Conservation (phyloP, 2,888 invertebrate species). For the Apodemia duryi region DNA sequence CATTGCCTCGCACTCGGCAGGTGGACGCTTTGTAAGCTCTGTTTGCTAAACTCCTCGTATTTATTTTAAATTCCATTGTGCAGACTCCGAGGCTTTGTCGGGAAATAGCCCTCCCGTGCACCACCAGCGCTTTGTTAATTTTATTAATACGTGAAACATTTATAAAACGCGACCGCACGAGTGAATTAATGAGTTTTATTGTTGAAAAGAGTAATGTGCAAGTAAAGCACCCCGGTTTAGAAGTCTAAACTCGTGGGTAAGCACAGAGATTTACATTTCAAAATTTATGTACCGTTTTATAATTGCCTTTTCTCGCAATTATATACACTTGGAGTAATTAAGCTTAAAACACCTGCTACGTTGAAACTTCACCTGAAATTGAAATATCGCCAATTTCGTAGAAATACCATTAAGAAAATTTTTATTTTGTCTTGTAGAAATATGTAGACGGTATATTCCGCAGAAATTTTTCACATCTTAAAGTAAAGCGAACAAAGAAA, state of each 20-base stretch:
- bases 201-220: constrained; percentile 71
- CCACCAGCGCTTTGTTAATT: constrained; percentile 69
- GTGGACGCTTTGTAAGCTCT: constrained; percentile 69
- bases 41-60: constrained; percentile 76
- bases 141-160: constrained; percentile 79
- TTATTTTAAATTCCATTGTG: constrained; percentile 77
- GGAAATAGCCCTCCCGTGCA: constrained; percentile 66
- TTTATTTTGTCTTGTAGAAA: no score
- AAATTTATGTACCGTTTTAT: constrained; percentile 60
- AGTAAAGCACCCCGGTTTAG: constrained; percentile 55
- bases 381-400: not conserved
- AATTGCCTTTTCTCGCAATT: constrained; percentile 44
- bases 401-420: not conserved
- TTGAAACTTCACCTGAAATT: constrained; percentile 37
- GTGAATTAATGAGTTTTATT: constrained; percentile 77
- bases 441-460: no score
- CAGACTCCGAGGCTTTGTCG: constrained; percentile 69
- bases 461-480: no score
- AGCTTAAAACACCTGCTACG: constrained; percentile 54
- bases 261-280: constrained; percentile 52
- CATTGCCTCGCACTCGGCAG: constrained; percentile 43
- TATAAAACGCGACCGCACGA: constrained; percentile 71
- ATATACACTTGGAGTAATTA: constrained; percentile 39
- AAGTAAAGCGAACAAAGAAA: not conserved
- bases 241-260: constrained; percentile 49